Evolutionary conservation across 2,888 invertebrate genomes (phyloP), one percentile per base, ranked within the genome.

Genomic region (Drosophila lutescens): DNA sequence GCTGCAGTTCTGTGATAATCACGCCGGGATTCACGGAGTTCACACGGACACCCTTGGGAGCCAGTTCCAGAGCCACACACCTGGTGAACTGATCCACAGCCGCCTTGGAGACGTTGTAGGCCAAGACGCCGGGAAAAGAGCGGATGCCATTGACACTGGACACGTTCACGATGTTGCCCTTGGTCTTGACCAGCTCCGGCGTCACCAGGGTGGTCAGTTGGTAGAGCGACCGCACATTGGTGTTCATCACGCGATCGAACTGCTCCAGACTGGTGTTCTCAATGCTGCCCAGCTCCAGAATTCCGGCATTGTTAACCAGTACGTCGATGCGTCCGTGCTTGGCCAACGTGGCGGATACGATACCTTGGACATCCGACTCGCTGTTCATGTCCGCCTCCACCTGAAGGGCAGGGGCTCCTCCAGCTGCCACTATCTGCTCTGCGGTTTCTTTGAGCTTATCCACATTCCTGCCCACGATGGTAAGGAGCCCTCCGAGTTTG

Each of bases 41-140:
- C 0, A 98, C 97, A 70, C 98, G 93, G 0, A 98, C 97, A 67
- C 96, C 95, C 91, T 96, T 96, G 0, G 94, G 87, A 23, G 96
- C 97, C 53, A 97, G 91, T 89, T 97, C 99, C 67, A 99, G 92
- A 4, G 99, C 98, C 0, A 96, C 94, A 92, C 98, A 98, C 80
- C 96, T 94, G 0, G 99, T 99, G 79, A 99, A 95, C 91, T 99
- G 99, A 92, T 99, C 99, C 0, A 99, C 93, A 0, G 98, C 96
- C 12, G 98, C 94, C 93, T 99, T 99, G 1, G 98, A 98, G 92
- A 99, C 95, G 79, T 95, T 96, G 91, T 99, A 99, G 0, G 98
- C 96, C 40, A 98, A 91, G 0, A 98, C 96, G 15, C 96, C 96
- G 0, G 98, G 95, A 91, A 98, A 98, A 47, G 98, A 95, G 88